Percentiles rank a stretch among this genome's conserved stretches.
These are phyloP conservation scores for Volucella zonaria DNA, from an alignment of 2,888 invertebrate species.

Conservation along the genomic window DNA sequence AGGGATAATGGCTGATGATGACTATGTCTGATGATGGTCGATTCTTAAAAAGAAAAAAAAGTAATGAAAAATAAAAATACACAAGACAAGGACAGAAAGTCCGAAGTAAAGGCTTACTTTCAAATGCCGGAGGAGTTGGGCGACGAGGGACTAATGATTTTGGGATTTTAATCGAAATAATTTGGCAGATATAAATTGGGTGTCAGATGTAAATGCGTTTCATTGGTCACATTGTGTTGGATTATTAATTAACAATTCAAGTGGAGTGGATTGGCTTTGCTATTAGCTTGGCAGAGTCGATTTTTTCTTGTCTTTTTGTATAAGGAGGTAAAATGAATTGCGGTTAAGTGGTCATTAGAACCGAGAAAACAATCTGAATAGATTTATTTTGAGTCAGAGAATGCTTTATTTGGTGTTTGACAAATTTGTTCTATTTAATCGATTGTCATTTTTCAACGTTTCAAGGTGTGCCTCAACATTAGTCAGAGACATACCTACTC, in stretches of 20 bases:
- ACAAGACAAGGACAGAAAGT: no score
- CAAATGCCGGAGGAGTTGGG: background rate
- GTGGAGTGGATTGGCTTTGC: conserved; percentile 3
- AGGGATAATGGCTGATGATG: conserved; percentile 73
- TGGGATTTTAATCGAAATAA: conserved; percentile 63
- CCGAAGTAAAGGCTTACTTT: no score
- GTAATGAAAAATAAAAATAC: no score
- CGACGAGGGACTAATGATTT: conserved; percentile 63
- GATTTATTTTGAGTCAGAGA: background rate
- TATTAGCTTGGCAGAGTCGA: conserved; percentile 15
- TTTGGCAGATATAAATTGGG: conserved; percentile 72
- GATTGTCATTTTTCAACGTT: no score
- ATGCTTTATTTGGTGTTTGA: no score
- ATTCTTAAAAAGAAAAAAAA: conserved; percentile 1
- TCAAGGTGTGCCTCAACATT: no score
- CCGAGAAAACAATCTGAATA: background rate
- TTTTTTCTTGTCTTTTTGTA: background rate
- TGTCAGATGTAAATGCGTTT: conserved; percentile 50
- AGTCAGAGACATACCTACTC: no score
- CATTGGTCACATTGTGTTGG: conserved; percentile 57
- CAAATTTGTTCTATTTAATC: no score
- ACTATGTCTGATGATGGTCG: conserved; percentile 43
- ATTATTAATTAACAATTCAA: conserved; percentile 43
- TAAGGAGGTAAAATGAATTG: conserved; percentile 17
- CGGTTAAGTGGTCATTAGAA: conserved; percentile 34